Evolutionary conservation across 1,140 invertebrate genomes (phyloP).

Genomic region (Drosophila teissieri): DNA sequence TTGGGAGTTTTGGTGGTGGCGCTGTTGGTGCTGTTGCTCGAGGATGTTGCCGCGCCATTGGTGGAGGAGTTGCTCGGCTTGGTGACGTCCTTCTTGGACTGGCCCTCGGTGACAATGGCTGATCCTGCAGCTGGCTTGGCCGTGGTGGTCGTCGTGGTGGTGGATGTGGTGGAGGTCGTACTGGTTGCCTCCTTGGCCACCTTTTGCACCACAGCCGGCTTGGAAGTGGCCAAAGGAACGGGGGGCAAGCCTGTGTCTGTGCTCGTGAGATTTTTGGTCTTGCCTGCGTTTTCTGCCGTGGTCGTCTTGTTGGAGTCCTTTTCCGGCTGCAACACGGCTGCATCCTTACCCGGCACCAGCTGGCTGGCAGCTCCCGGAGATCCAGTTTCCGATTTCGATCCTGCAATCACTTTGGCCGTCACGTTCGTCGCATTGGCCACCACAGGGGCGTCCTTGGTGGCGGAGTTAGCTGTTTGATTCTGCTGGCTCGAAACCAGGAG

Average conservation of each 20-base stretch:
- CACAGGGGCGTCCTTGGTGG: background rate
- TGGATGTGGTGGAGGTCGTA: background rate
- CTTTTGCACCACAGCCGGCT: background rate
- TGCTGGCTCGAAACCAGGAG: constrained; percentile 17
- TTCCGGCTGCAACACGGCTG: background rate
- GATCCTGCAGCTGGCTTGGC: constrained; percentile 14
- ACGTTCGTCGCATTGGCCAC: constrained; percentile 1
- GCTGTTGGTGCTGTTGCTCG: constrained; percentile 22
- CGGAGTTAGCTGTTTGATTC: background rate
- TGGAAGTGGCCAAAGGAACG: background rate
- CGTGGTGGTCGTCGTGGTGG: background rate
- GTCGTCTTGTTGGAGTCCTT: background rate
- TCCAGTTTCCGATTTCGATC: constrained; percentile 14
- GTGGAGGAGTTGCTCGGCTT: background rate
- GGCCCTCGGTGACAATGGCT: constrained; percentile 28
- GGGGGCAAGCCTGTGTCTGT: constrained; percentile 14
- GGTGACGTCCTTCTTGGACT: constrained; percentile 15
- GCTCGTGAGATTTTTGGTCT: constrained; percentile 16
- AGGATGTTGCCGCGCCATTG: background rate
- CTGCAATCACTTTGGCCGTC: background rate
- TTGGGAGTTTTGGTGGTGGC: constrained; percentile 35
- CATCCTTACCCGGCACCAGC: background rate
- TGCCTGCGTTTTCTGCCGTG: constrained; percentile 4
- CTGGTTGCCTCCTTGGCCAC: background rate
- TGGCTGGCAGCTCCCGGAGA: background rate